Percentiles rank a stretch among this genome's conserved stretches.
These are phyloP conservation scores for Acromyrmex heyeri DNA, from an alignment of 1,140 invertebrate genomes.

Conservation along the genomic window DNA sequence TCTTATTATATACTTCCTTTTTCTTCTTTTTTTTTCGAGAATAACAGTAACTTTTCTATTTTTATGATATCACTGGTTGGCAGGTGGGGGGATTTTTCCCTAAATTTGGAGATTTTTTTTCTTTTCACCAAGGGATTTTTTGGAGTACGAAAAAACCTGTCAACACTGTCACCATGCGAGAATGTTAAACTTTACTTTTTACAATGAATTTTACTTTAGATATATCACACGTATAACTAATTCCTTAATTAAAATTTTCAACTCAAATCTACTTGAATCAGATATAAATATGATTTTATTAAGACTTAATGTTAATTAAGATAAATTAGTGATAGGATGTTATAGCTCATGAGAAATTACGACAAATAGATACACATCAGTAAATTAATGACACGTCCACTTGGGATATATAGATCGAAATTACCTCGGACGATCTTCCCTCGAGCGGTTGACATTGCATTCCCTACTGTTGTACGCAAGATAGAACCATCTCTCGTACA, in stretches of 20 bases:
- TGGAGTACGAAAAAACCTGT: no score
- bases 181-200: neutral
- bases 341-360: neutral
- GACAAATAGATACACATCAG: conserved; percentile 14
- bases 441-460: conserved; percentile 27
- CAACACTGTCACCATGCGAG: no score
- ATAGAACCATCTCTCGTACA: conserved; percentile 21
- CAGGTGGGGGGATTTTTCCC: no score
- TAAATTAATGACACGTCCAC: conserved; percentile 33
- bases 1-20: neutral
- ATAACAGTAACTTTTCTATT: neutral
- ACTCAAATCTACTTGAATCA: neutral
- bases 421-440: conserved; percentile 4
- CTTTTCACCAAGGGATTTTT: no score
- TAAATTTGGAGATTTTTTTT: no score
- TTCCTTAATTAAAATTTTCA: neutral
- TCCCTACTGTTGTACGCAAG: neutral
- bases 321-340: neutral
- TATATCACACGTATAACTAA: neutral
- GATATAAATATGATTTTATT: neutral
- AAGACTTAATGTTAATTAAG: neutral
- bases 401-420: neutral
- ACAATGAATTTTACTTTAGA: neutral
- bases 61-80: neutral
- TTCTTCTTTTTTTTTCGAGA: neutral